phyloP scores from a whole-genome alignment of 2,888 invertebrate species.

The Temnothorax rugatulus region DNA sequence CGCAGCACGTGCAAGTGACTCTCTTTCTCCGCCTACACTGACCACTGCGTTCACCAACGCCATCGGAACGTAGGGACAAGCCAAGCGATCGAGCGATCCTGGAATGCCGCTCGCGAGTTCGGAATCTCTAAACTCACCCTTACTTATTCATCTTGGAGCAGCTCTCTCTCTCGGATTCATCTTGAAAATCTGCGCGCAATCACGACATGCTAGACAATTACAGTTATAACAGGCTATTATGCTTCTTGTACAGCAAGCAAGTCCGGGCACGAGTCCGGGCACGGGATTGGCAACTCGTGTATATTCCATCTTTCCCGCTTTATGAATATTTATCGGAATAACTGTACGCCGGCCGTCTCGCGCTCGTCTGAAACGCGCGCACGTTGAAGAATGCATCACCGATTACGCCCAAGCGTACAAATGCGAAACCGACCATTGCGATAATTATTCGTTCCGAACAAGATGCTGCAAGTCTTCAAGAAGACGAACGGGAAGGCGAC shows the following conservation, averaged over 20 bases:
- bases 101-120: conserved; percentile 21
- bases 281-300: conserved; percentile 9
- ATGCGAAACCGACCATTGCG: conserved; percentile 31
- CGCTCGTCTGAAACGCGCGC: conserved; percentile 22
- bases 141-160: neutral
- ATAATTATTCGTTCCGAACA: conserved; percentile 50
- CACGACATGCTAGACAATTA: conserved; percentile 40
- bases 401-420: conserved; percentile 19
- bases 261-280: neutral
- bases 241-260: conserved; percentile 30
- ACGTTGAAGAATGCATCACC: conserved; percentile 33
- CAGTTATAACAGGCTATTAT: conserved; percentile 58
- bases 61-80: conserved; percentile 23
- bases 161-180: neutral
- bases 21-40: conserved; percentile 72
- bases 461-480: conserved; percentile 16
- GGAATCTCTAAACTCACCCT: neutral
- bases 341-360: conserved; percentile 36
- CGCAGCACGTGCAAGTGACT: conserved; percentile 43
- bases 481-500: conserved; percentile 7
- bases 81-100: neutral
- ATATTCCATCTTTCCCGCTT: conserved; percentile 23
- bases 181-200: conserved; percentile 40
- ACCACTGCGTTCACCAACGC: conserved; percentile 67
- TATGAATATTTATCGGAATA: conserved; percentile 57